Evolutionary conservation across 1,140 invertebrate species (phyloP).

Genomic region (Maniola jurtina): DNA sequence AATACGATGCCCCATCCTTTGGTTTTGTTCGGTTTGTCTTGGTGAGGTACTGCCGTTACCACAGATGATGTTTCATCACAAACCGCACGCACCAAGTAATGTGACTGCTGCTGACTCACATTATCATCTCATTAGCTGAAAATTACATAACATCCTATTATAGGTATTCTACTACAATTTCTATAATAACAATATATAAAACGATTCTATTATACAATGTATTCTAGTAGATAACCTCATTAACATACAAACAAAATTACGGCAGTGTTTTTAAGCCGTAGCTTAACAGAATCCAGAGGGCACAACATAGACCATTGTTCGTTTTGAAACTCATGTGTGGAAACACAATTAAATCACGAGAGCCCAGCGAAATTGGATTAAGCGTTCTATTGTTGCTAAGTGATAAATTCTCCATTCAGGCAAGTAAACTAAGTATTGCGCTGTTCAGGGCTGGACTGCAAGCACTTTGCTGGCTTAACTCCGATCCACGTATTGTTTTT

Average conservation of each 20-base stretch:
- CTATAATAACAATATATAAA: too few species aligned
- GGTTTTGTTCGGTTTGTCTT: too few species aligned
- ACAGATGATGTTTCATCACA: too few species aligned
- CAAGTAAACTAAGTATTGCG: conserved; percentile 48
- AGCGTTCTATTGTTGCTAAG: conserved; percentile 56
- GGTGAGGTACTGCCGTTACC: too few species aligned
- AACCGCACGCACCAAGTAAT: too few species aligned
- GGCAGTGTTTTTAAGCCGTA: conserved; percentile 1
- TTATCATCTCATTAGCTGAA: too few species aligned
- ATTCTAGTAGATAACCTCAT: too few species aligned
- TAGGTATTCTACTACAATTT: too few species aligned
- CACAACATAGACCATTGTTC: conserved; percentile 35
- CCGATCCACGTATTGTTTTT: conserved; percentile 46
- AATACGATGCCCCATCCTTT: too few species aligned
- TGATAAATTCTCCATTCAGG: conserved; percentile 64
- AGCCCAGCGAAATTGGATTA: conserved; percentile 53
- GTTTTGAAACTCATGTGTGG: conserved; percentile 37
- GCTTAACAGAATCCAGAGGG: conserved; percentile 7
- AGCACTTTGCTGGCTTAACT: conserved; percentile 41
- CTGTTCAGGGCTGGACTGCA: conserved; percentile 36
- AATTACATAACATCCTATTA: too few species aligned
- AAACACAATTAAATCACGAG: conserved; percentile 54
- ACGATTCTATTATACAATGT: too few species aligned
- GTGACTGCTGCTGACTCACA: too few species aligned
- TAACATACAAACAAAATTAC: conserved; percentile 12